Evolutionary conservation across 2,797 vertebrate species (phyloP), one percentile per base, ranked within the genome.

Genomic region (Danio kyathit): DNA sequence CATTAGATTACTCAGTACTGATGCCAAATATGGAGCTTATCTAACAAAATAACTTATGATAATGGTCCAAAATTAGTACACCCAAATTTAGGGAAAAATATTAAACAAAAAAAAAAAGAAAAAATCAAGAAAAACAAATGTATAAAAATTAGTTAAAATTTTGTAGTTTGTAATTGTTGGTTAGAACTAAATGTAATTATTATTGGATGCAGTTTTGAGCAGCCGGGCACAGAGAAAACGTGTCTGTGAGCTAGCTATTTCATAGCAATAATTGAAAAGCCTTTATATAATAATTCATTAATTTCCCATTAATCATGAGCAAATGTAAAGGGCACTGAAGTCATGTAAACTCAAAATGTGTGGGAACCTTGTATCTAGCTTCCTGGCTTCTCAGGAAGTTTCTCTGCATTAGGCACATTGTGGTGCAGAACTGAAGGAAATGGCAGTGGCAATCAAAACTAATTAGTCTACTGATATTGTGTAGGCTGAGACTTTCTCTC

Each of bases 391-490:
- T 71, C 29, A 16, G 49, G 6, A 70, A 51, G 49, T 84, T 70
- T 63, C 52, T 59, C 44, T 63, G 51, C 74, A 44, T 74, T 16
- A 12, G 38, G n/a, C 13, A 43, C 69, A 56, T 66, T 82, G 64
- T 78, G 73, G 41, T 74, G 61, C 51, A 69, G 66, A 81, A 54
- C 43, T 54, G 52, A 5, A 51, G 59, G 16, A 78, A 48, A 84
- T 72, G 57, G 49, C 69, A 69, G 13, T 66, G 74, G 40, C 83
- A 81, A 73, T 60, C 72, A 72, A 83, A 82, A 57, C 76, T n/a
- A 82, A 88, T 84, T 72, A 85, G 48, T 46, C 49, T 48, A 51
- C 43, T 73, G 43, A 78, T 85, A 74, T 54, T 8, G 21, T 70
- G 13, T 57, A 69, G 78, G 4, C 64, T 48, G 12, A 56, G 76